Base-by-base conservation (phyloP, 2,113 vertebrate species). In the Mus spicilegus region DNA sequence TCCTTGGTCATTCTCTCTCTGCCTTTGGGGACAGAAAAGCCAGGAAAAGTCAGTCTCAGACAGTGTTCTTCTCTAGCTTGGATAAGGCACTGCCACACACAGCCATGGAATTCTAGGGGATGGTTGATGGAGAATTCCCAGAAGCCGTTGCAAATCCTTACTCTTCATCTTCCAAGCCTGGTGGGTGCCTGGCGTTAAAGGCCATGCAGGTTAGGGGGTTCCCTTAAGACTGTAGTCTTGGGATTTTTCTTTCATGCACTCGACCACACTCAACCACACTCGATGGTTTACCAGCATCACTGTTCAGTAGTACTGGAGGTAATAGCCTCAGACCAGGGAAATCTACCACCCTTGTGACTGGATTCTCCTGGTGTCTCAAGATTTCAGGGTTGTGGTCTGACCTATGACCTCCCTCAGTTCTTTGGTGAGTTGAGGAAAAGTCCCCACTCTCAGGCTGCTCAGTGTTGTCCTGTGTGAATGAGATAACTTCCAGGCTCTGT, bases 341-440 rank as follows among this genome's bases (percentile, higher is more conserved):
- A 51, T 75, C 33, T 7, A 46, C 49, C 39, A 19, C 26, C 9
- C 1, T 39, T 61, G 5, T 72, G 91, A 49, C 14, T 67, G 46
- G 39, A 28, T 20, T 90, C 22, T 19, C 7, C 14, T 22, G 3
- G 8, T 36, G 11, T 42, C 89, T 89, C n/a, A 39, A 2, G 33
- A 86, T 61, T 70, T 92, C 0, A 30, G 49, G 36, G 8, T 70
- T 93, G 1, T 72, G 54, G 51, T 81, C 87, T 94, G 51, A 63
- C 49, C 73, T 76, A 3, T 76, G 75, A 56, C 33, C 69, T 84
- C 63, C 33, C 75, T 84, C 63, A 39, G 42, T 65, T 90, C 58
- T 96, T 76, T 58, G 51, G 93, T 16, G 51, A 33, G 14, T 49
- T 28, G 28, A 70, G 81, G 69, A 82, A 84, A 90, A 77, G 49